Evolutionary conservation across 1,140 invertebrate genomes (phyloP).

Genomic region (Schlechtendalia chinensis): DNA sequence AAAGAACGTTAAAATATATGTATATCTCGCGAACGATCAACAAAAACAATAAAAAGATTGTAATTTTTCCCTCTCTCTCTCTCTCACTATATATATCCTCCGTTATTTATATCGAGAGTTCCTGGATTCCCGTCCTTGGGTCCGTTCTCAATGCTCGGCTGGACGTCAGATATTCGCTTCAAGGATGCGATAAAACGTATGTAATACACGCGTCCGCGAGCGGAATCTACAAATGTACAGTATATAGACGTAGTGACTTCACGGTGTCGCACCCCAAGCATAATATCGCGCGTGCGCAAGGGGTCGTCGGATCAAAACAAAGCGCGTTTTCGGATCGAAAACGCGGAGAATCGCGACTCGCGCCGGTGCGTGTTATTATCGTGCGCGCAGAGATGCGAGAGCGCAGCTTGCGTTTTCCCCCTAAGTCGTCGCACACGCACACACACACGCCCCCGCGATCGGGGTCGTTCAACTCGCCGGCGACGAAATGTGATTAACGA

Average conservation of each 20-base stretch:
- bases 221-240: conserved; percentile 20
- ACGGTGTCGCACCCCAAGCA: not conserved
- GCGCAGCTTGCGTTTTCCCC: no score
- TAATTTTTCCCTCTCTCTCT: not conserved
- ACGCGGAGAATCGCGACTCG: not conserved
- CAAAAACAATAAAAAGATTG: not conserved
- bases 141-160: conserved; percentile 28
- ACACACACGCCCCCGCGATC: no score
- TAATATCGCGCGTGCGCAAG: no score
- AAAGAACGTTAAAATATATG: not conserved
- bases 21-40: not conserved
- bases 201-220: not conserved
- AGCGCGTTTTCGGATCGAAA: no score
- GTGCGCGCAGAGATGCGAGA: no score
- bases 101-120: conserved; percentile 20
- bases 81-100: no score
- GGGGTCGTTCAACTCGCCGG: conserved; percentile 17
- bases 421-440: no score
- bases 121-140: conserved; percentile 42
- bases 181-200: not conserved
- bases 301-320: no score
- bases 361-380: not conserved
- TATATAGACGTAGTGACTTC: no score
- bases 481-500: no score
- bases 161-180: conserved; percentile 24